Evolutionary conservation across 2,113 vertebrate species (phyloP).

Genomic region (Sitta europaea): DNA sequence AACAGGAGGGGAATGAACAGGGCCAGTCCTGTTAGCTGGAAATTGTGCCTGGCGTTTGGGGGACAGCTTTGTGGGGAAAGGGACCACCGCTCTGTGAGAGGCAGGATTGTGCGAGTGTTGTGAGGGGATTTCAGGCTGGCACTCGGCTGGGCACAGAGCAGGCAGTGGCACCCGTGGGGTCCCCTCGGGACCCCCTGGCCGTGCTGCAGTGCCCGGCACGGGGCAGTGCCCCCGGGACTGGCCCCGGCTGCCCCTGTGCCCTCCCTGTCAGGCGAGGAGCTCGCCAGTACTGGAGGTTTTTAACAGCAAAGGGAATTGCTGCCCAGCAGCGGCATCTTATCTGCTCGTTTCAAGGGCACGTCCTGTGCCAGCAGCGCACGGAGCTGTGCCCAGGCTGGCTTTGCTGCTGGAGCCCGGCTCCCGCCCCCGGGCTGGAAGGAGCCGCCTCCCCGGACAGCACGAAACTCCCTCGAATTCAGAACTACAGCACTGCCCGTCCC

Average conservation of each 20-base stretch:
- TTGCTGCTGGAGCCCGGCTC: too few relatives aligned
- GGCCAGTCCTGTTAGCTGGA: not conserved
- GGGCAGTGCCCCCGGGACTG: not conserved
- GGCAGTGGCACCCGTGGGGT: not conserved
- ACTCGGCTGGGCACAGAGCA: not conserved
- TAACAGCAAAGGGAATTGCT: not conserved
- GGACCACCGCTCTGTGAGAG: rapidly evolving
- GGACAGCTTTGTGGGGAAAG: not conserved
- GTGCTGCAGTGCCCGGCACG: not conserved
- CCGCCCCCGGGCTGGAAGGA: too few relatives aligned
- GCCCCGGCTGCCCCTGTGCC: not conserved
- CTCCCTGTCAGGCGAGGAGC: not conserved
- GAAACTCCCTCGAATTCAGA: not conserved
- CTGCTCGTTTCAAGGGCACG: not conserved
- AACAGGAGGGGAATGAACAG: not conserved
- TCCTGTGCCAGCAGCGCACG: not conserved
- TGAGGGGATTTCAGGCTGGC: rapidly evolving
- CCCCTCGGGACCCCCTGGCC: not conserved
- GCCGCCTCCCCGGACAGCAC: not conserved
- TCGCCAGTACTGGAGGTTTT: not conserved
- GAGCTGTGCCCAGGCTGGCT: rapidly evolving
- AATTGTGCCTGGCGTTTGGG: not conserved
- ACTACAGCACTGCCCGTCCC: rapidly evolving
- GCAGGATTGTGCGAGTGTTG: rapidly evolving
- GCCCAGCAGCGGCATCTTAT: not conserved